Base-by-base conservation (phyloP, 2,888 invertebrate genomes). In the Scotopteryx bipunctaria region DNA sequence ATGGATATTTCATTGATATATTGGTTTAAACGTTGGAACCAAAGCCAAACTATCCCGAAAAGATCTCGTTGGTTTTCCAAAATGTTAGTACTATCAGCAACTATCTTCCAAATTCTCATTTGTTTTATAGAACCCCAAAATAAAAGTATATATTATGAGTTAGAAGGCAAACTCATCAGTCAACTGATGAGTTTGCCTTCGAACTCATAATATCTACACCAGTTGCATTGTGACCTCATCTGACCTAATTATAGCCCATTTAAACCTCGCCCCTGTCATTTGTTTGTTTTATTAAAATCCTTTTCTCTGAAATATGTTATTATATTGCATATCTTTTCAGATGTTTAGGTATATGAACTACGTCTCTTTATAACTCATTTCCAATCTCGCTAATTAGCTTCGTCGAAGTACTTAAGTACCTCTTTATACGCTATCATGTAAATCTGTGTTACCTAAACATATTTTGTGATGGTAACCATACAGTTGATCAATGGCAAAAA, bases 191-290 rank as follows among this genome's bases (percentile, higher is more conserved):
- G 15, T 13, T 29, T 19, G 29, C n/a, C n/a, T 41, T 27, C 11
- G 13, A 19, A n/a, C 25, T 27, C 27, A 27, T 37, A 23, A 27
- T 17, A 27, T 38, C 38, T n/a, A 38, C 27, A 27, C 16, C 27
- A 25, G n/a, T 40, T 40, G 17, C 40, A 16, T 27, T 16, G 15
- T 15, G 16, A n/a, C 16, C 23, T 25, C 25, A 25, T 21, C 5
- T 27, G 27, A 27, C 9, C 27, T 9, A 11, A 27, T 27, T 27
- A 11, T 27, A 2, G 8, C n/a, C 9, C 2, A 4, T 11, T 27
- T 27, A 1, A 9, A 27, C 27, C 11, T 27, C 27, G 4, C 11
- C 4, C 11, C 27, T 27, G 4, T 27, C n/a, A 27, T 27, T 27
- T 4, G 1, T 27, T 8, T 27, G 2, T 3, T 11, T 9, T 27